Evolutionary conservation across 2,113 vertebrate species (phyloP), one percentile per base, ranked within the genome.

Genomic region (Cebidichthys violaceus): DNA sequence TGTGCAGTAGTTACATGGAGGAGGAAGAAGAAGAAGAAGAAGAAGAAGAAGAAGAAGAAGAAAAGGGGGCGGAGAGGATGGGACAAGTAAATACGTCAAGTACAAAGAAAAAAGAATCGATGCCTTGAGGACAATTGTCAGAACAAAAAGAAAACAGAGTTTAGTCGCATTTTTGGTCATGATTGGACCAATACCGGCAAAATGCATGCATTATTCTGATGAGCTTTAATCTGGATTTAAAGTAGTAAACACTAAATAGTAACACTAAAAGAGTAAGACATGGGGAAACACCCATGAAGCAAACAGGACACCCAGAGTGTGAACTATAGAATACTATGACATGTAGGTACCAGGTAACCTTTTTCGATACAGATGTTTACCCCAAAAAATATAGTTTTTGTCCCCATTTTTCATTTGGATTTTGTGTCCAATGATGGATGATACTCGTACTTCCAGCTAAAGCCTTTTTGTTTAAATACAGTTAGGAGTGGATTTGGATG

Each of bases 1-100:
- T 88, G 75, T 57, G 65, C 50, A 62, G 14, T 17, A 74, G 75
- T 77, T 77, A 68, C 67, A 81, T 57, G 15, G 60, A 66, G 37
- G 10, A 41, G 6, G 31, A n/a, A 17, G 75, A 67, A 29, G n/a
- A 66, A 43, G 10, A 41, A 33, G 31, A n/a, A 17, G 75, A 67
- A 29, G n/a, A n/a, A n/a, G n/a, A n/a, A n/a, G n/a, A n/a, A n/a
- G n/a, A 66, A 43, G 10, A 41, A 33, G 31, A 17, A 17, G 75
- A 67, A 29, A 77, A 67, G 29, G 14, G 20, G 31, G 78, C 22
- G 20, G n/a, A 35, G 22, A 47, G 45, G 13, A 37, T 14, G 33
- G 29, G 47, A 20, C 3, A 66, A 59, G 59, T 31, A 72, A 71
- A 81, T 70, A 75, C 27, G 20, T 71, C 11, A 67, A 41, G 10